Evolutionary conservation across 2,888 invertebrate species (phyloP), one percentile per base, ranked within the genome.

Genomic region (Subacronicta megacephala): DNA sequence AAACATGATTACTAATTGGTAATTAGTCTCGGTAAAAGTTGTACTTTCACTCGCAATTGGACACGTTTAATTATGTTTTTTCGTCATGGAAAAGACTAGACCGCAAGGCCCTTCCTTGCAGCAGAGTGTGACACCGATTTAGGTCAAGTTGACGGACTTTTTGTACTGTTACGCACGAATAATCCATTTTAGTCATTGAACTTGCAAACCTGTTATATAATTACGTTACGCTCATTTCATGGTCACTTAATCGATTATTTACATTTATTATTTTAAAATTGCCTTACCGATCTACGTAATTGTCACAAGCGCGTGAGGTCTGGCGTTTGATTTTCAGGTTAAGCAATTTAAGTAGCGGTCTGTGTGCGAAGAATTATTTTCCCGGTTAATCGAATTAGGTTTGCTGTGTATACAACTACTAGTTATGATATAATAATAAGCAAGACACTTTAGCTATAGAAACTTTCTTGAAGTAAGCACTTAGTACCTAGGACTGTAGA

Each of bases 91-190:
- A 73, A 55, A 64, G 58, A 29, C 41, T 61, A 66, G 59, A 66
- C 43, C 20, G 49, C 79, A 80, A 82, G 81, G 85, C 73, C 79
- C 81, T 84, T 82, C 81, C 81, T 83, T 71, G 80, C 86, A 85
- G 74, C 75, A 75, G 86, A 88, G 78, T 90, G 87, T 90, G 83
- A 88, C 87, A 80, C 66, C 53, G 56, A 90, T 80, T 74, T 91
- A 70, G 92, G 93, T 88, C 92, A 92, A 92, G 90, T 90, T 90
- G 87, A 90, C 78, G 90, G 88, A 84, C 89, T 90, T 90, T 91
- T 90, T 90, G 69, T 81, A 74, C 75, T 76, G 88, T 87, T 78
- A 90, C 84, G 90, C 90, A 87, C 83, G 80, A 87, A 73, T 82
- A 84, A 74, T 69, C 84, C 78, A 81, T 75, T 87, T 89, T 89